Percentiles rank a stretch among this genome's conserved stretches.
Conservation (phyloP, 1,140 invertebrate species). For the Phthorimaea operculella region DNA sequence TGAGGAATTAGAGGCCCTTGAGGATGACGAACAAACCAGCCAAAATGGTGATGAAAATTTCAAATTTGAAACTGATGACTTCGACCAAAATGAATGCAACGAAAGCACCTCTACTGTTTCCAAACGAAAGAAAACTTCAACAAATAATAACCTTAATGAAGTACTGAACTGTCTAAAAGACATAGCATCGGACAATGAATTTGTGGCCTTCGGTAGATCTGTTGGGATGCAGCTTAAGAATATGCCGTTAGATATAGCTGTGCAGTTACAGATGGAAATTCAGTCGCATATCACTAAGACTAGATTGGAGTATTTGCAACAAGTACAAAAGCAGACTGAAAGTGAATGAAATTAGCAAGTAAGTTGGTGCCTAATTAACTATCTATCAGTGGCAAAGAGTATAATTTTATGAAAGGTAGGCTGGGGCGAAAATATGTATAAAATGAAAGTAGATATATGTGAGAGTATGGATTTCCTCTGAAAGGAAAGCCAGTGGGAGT, state of each 20-base stretch:
- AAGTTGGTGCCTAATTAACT: background rate
- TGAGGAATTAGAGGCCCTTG: background rate
- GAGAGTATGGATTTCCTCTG: too few species aligned
- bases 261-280: conserved; percentile 1
- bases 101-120: background rate
- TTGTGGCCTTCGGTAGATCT: background rate
- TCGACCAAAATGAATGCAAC: background rate
- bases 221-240: background rate
- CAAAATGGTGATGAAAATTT: background rate
- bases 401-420: too few species aligned
- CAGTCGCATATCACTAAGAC: background rate
- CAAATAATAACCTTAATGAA: background rate
- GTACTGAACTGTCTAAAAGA: background rate
- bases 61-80: background rate
- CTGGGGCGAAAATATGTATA: too few species aligned
- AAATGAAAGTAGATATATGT: too few species aligned
- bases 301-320: background rate
- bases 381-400: too few species aligned
- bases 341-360: background rate
- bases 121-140: background rate
- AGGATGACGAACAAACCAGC: background rate
- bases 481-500: too few species aligned
- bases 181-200: background rate
- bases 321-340: too few species aligned
- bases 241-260: background rate